Percentiles rank a stretch among this genome's conserved stretches.
phyloP scores from a whole-genome alignment of 2,888 invertebrate genomes.

The Yponomeuta plumbellus region DNA sequence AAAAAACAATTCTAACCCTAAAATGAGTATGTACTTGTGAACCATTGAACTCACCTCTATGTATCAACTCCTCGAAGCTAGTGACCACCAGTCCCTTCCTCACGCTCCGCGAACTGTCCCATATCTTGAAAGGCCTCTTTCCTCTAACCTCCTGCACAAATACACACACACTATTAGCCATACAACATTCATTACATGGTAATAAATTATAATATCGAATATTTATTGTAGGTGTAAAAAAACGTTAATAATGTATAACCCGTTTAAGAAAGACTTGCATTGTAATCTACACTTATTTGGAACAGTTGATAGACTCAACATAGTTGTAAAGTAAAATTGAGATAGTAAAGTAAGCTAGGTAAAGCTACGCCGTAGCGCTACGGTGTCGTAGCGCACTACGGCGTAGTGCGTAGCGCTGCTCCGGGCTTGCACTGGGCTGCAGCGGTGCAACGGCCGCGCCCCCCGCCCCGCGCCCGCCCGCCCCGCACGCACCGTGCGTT shows the following conservation, averaged over 20 bases:
- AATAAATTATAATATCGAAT: background rate
- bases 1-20: too few relatives aligned
- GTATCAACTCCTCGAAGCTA: constrained; percentile 91
- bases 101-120: constrained; percentile 96
- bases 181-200: background rate
- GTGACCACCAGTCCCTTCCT: constrained; percentile 95
- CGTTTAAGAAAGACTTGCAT: background rate
- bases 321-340: too few relatives aligned
- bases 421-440: constrained; percentile 58
- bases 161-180: constrained; percentile 23
- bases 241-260: background rate
- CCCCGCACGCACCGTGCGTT: constrained; percentile 69
- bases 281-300: background rate
- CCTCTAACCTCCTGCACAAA: constrained; percentile 90
- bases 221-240: background rate
- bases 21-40: background rate
- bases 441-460: constrained; percentile 37
- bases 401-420: constrained; percentile 38
- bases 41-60: constrained; percentile 78
- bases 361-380: background rate
- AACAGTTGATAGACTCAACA: background rate
- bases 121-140: constrained; percentile 98
- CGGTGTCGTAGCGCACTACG: constrained; percentile 26
- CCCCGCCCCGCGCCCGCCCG: constrained; percentile 36
- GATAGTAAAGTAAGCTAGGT: background rate